phyloP scores from a whole-genome alignment of 2,113 vertebrate genomes.

The Trochalopteron elliotii region DNA sequence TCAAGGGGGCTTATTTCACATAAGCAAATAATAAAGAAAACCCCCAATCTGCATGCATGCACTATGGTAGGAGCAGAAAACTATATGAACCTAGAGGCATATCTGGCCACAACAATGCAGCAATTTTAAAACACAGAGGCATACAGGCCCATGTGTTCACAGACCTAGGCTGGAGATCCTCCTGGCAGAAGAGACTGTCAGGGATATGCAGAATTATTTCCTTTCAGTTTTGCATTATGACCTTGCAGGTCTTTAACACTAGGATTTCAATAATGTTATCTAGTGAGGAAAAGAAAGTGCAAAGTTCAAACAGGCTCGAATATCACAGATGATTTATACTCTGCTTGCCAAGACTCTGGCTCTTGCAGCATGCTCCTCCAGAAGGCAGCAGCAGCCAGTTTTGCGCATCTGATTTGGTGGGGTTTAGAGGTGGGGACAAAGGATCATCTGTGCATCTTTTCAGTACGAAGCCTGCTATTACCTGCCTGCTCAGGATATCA shows the following conservation, averaged over 20 bases:
- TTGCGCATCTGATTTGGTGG: background rate
- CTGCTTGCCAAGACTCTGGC: background rate
- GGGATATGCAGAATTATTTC: background rate
- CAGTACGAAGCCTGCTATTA: background rate
- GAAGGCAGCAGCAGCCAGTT: slow-evolving; percentile 1
- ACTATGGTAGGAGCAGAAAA: background rate
- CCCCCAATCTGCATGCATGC: rapidly evolving
- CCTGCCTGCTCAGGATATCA: background rate
- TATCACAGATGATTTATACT: background rate
- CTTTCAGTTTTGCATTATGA: background rate
- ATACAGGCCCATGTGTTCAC: background rate
- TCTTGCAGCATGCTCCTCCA: background rate
- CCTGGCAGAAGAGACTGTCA: background rate
- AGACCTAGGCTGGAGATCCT: background rate
- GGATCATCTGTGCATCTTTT: background rate
- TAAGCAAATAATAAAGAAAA: background rate
- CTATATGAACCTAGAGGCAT: background rate
- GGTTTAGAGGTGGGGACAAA: background rate
- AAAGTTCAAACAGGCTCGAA: background rate
- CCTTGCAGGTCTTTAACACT: background rate
- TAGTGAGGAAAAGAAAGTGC: background rate
- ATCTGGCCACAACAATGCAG: background rate
- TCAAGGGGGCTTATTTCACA: background rate
- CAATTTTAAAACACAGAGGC: background rate
- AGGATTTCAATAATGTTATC: background rate